Evolutionary conservation across 1,140 invertebrate species (phyloP), one percentile per base, ranked within the genome.

Genomic region (Nymphalis io): DNA sequence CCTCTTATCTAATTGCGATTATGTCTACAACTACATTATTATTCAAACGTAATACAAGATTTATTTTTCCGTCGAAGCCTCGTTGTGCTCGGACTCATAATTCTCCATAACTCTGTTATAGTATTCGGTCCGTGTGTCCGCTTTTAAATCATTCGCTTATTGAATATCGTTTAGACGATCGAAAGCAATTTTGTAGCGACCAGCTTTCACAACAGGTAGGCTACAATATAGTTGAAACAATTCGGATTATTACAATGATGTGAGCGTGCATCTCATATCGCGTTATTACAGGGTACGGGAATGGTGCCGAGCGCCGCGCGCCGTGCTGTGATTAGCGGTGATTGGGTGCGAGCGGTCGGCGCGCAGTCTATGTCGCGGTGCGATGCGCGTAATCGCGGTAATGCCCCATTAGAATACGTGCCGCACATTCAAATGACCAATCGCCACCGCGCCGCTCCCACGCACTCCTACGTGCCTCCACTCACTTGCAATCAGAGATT

Each of bases 351-450:
- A 62, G 58, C 53, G 16, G 53, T 4, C 18, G 68, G 64, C 42
- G 12, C 16, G 59, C n/a, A 15, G 59, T 18, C 59, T 27, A 39
- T 51, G 51, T 16, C 27, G 40, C 20, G n/a, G 59, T 23, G 59
- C 38, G 55, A 44, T 40, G 60, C 46, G 44, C 33, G 38, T 55
- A 15, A 39, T 23, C 33, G 60, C 66, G 71, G 21, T 68, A 60
- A 65, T 73, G 40, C 66, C 44, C 48, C 51, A 57, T 73, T 68
- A 69, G 72, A 72, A 72, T 73, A 73, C 72, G 72, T 73, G 72
- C 44, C 18, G 48, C 57, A 62, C 67, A 69, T 62, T 69, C 51
- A 69, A 60, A 62, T 60, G 53, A 64, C 68, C 60, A 59, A 61
- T 57, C 48, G 59, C 44, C 59, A 55, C 67, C 68, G 46, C 68